Evolutionary conservation across 2,888 invertebrate species (phyloP).

Genomic region (Ochropacha duplaris): DNA sequence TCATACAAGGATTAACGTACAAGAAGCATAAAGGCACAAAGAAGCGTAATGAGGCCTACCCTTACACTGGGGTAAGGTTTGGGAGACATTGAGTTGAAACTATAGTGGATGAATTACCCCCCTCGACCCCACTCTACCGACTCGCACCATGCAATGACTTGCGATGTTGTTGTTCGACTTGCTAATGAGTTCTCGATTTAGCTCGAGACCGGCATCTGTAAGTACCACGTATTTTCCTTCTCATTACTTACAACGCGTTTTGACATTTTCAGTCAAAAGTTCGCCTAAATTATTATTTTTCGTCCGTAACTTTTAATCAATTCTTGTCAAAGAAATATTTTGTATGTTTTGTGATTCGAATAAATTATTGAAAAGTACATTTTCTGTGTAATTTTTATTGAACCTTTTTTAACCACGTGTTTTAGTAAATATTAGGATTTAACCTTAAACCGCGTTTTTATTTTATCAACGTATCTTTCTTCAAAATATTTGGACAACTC

Average conservation of each 20-base stretch:
- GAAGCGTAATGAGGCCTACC: slow-evolving; percentile 51
- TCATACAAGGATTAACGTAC: slow-evolving; percentile 16
- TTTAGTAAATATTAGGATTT: too few relatives aligned
- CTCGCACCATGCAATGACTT: slow-evolving; percentile 58
- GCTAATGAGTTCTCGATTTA: slow-evolving; percentile 73
- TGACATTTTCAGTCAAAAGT: slow-evolving; percentile 49
- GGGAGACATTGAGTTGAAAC: slow-evolving; percentile 40
- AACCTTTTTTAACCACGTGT: background rate
- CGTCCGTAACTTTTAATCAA: slow-evolving; percentile 26
- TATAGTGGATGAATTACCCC: slow-evolving; percentile 43
- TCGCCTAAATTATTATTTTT: slow-evolving; percentile 19
- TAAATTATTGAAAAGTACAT: background rate
- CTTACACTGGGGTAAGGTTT: slow-evolving; percentile 29
- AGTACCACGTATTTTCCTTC: slow-evolving; percentile 55
- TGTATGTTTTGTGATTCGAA: background rate
- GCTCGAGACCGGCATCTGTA: slow-evolving; percentile 49
- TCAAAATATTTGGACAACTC: too few relatives aligned
- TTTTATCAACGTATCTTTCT: too few relatives aligned
- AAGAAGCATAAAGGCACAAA: slow-evolving; percentile 43
- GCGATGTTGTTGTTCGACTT: slow-evolving; percentile 70
- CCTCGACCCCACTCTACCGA: slow-evolving; percentile 18
- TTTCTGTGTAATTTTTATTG: background rate
- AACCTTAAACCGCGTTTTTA: too few relatives aligned
- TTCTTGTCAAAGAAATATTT: slow-evolving; percentile 4
- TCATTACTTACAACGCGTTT: slow-evolving; percentile 59